These are phyloP conservation scores for Petroica traversi DNA, from an alignment of 2,113 vertebrate genomes.

Conservation along the genomic window DNA sequence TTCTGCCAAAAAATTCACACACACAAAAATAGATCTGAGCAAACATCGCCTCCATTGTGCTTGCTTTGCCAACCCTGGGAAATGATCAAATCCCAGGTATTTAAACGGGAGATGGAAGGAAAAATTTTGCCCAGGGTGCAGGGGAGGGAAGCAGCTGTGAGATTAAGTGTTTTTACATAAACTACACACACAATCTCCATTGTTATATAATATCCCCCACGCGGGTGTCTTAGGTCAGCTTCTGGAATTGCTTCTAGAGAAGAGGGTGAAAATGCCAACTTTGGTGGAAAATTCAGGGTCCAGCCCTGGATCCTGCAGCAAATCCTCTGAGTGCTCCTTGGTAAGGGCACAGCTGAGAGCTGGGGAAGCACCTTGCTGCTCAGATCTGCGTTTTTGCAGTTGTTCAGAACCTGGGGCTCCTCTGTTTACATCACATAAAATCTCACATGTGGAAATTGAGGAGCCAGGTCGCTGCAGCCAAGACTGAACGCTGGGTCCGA, in stretches of 20 bases:
- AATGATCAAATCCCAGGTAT: slow-evolving; percentile 65
- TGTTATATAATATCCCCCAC: slow-evolving; percentile 1
- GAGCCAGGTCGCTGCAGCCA: neutral
- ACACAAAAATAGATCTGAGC: slow-evolving; percentile 61
- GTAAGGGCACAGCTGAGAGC: neutral
- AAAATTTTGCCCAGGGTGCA: neutral
- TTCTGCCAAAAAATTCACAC: slow-evolving; percentile 71
- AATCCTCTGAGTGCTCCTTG: neutral
- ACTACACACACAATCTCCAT: slow-evolving; percentile 6
- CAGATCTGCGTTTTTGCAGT: neutral
- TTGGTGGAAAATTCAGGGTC: neutral
- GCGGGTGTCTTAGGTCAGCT: neutral
- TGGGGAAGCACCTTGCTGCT: neutral
- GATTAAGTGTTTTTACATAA: slow-evolving; percentile 56
- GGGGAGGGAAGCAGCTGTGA: slow-evolving; percentile 37
- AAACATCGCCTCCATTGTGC: slow-evolving; percentile 71
- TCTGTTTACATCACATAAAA: neutral
- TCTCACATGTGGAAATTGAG: neutral
- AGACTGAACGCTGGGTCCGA: neutral
- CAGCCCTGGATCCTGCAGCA: neutral
- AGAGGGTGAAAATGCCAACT: neutral
- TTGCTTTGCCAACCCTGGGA: slow-evolving; percentile 67
- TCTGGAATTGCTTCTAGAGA: neutral
- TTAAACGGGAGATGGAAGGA: slow-evolving; percentile 34
- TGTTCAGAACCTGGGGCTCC: neutral